Evolutionary conservation across 2,888 invertebrate species (phyloP).

Genomic region (Ptychoptera contaminata): DNA sequence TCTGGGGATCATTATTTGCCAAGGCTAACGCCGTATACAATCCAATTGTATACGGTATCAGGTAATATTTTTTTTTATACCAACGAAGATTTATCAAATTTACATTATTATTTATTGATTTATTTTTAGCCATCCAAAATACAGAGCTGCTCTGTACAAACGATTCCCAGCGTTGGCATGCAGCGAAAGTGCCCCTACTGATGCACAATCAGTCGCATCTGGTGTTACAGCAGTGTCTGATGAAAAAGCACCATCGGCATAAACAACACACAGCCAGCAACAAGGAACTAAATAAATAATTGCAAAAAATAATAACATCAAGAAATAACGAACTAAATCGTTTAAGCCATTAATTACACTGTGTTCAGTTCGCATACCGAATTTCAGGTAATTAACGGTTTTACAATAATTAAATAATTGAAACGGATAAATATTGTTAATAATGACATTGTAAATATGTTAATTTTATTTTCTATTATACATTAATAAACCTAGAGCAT

Average conservation of each 20-base stretch:
- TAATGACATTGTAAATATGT: no score
- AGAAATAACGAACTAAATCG: no score
- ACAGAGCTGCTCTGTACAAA: slow-evolving; percentile 40
- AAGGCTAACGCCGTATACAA: slow-evolving; percentile 43
- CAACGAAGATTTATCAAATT: no score
- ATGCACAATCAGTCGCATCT: slow-evolving; percentile 8
- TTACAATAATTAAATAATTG: no score
- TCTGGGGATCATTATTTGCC: slow-evolving; percentile 42
- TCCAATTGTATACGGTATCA: slow-evolving; percentile 43
- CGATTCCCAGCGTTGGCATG: slow-evolving; percentile 45
- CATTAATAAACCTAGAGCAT: no score
- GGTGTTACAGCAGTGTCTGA: slow-evolving; percentile 8
- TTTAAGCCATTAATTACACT: no score
- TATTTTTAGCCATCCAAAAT: slow-evolving; percentile 39
- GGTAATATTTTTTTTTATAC: slow-evolving; percentile 30
- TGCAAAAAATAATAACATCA: no score
- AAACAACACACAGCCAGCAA: background rate
- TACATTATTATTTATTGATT: background rate
- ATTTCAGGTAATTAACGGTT: no score
- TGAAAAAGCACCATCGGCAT: slow-evolving; percentile 6
- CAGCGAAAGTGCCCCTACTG: slow-evolving; percentile 16
- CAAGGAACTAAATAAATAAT: no score
- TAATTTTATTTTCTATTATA: no score
- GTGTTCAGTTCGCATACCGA: no score
- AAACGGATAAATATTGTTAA: no score